Evolutionary conservation across 2,113 vertebrate genomes (phyloP).

Genomic region (Prunella fulvescens): DNA sequence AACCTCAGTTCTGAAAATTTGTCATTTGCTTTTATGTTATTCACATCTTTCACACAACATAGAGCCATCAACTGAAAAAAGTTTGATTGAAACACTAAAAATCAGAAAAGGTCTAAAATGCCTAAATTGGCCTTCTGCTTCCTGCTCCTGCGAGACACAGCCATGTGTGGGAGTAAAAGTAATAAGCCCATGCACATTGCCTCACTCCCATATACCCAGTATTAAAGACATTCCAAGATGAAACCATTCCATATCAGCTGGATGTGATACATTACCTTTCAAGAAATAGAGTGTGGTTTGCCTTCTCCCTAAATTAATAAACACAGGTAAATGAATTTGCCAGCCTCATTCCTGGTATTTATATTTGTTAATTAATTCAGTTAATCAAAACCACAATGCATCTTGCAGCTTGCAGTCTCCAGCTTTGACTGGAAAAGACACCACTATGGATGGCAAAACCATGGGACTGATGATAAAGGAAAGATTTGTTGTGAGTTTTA

Average conservation of each 20-base stretch:
- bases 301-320: neutral
- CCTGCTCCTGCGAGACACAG: neutral
- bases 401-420: neutral
- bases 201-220: neutral
- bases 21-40: neutral
- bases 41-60: neutral
- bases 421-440: neutral
- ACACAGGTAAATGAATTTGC: constrained; percentile 15
- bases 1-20: neutral
- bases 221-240: neutral
- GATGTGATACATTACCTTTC: neutral
- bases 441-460: neutral
- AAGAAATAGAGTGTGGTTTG: neutral
- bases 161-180: neutral
- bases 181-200: neutral
- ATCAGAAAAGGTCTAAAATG: neutral
- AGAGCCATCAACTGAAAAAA: neutral
- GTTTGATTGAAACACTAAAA: neutral
- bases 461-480: neutral
- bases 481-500: neutral
- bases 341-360: neutral
- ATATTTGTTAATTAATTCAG: neutral
- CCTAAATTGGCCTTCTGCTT: neutral
- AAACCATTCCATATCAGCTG: neutral
- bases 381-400: neutral